Base-by-base conservation (phyloP, 2,888 invertebrate genomes). In the Oscheius sp. region DNA sequence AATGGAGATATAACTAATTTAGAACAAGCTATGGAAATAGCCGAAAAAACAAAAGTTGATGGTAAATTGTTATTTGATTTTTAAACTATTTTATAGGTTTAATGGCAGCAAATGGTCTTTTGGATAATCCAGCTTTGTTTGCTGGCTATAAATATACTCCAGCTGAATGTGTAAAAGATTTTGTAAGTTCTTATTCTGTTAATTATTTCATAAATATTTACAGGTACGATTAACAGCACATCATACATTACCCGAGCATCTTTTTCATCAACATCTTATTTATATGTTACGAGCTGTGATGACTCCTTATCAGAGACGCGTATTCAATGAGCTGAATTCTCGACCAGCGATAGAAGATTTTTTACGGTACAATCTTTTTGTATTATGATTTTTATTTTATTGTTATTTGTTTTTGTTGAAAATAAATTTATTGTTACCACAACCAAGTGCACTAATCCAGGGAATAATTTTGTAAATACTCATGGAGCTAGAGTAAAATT, bases 201-300 rank as follows among this genome's bases (percentile, higher is more conserved):
- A 35, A 35, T n/a, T n/a, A n/a, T n/a, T n/a, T n/a, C n/a, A n/a
- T n/a, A n/a, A n/a, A 3, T 35, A 9, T 9, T 43, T 75, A 29
- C 61, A 79, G 81, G 73, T 81, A 63, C 68, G 64, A 1, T 69
- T 81, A 1, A 88, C 91, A 74, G 87, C 91, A 55, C 91, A 92
- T 27, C 90, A 91, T 77, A 92, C 93, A 72, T 92, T 93, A 72
- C 92, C 92, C 66, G 96, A 94, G 89, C 93, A 93, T 81, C 93
- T 93, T 87, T 95, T 97, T 87, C 98, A 98, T 90, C 96, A 97
- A 89, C 98, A 98, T 90, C 91, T 98, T 77, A 94, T 95, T 66
- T 96, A 95, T 89, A 98, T 98, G 98, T 91, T 95, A 86, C 95
- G 95, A 86, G 93, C 93, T 89, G 88, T 93, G 49, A 91, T 96